Evolutionary conservation across 2,113 vertebrate genomes (phyloP), one percentile per base, ranked within the genome.

Genomic region (Scalopus aquaticus): DNA sequence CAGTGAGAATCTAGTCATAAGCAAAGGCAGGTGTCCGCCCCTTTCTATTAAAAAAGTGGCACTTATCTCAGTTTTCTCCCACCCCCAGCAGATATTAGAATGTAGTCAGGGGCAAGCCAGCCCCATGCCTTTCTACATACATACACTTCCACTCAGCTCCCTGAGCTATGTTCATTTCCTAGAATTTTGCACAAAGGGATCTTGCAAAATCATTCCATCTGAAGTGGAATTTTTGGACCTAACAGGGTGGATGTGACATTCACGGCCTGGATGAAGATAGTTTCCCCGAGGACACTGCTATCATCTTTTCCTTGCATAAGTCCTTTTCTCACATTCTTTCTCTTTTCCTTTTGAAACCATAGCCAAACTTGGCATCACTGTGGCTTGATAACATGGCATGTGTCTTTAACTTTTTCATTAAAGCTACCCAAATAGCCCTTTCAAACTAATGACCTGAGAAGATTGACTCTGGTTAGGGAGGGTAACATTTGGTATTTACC

Each of bases 141-240:
- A 35, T 20, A 54, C 17, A 46, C 35, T 37, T 88, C 42, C 28
- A 12, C 19, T 77, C 22, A 42, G 22, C 7, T 37, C 26, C 32
- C 13, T 0, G 12, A 92, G 44, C 79, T 56, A 3, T 42, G 39
- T 16, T 62, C 17, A 26, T 60, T 93, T 64, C 74, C 30, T 76
- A 9, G 42, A 49, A 42, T 60, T 93, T 95, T 90, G 67, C 54
- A 60, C 73, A 7, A 65, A 24, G 9, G 2, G 1, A n/a, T 13
- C 73, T 85, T 94, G 62, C 49, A 78, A 92, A 73, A 69, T 70
- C 9, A 56, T 85, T 72, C 64, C n/a, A 28, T 93, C 37, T 69
- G 9, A 44, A 10, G 15, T 5, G 46, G 56, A 81, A 26, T 80
- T n/a, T 76, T 69, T 73, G 42, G 16, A 35, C 74, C 3, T 39